These are phyloP conservation scores for Ormyrus nitidulus DNA, from an alignment of 2,888 invertebrate species.

Conservation along the genomic window DNA sequence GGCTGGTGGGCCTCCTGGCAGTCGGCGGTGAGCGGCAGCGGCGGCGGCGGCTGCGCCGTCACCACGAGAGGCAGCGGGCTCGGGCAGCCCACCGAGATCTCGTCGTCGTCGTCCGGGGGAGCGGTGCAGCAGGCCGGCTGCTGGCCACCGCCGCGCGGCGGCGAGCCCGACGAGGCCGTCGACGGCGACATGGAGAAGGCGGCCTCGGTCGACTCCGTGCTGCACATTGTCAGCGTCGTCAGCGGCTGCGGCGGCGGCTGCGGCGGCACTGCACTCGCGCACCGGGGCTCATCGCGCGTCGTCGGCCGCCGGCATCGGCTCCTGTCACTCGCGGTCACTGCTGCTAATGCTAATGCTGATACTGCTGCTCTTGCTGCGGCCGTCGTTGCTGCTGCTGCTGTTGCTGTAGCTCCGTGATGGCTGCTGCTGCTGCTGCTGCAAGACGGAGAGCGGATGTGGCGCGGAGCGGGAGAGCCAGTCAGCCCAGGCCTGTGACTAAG, in stretches of 20 bases:
- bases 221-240: slow-evolving; percentile 65
- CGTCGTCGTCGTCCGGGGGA: slow-evolving; percentile 78
- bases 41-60: slow-evolving; percentile 62
- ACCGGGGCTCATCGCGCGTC: background rate
- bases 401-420: too few species aligned
- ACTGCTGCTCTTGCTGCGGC: too few species aligned
- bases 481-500: slow-evolving; percentile 72
- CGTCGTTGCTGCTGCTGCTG: too few species aligned
- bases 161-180: slow-evolving; percentile 64
- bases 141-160: slow-evolving; percentile 60
- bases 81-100: slow-evolving; percentile 88
- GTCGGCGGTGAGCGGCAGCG: slow-evolving; percentile 60
- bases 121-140: background rate
- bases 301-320: slow-evolving; percentile 12
- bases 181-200: slow-evolving; percentile 72
- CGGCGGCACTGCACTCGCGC: background rate
- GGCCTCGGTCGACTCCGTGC: slow-evolving; percentile 74
- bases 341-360: too few species aligned
- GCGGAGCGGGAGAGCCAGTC: slow-evolving; percentile 56
- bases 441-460: too few species aligned
- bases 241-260: slow-evolving; percentile 1
- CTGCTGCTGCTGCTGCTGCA: too few species aligned
- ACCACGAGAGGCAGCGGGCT: slow-evolving; percentile 76
- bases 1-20: slow-evolving; percentile 60
- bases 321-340: slow-evolving; percentile 9